phyloP scores from a whole-genome alignment of 1,140 invertebrate genomes.

The Leptonema lineaticorne region DNA sequence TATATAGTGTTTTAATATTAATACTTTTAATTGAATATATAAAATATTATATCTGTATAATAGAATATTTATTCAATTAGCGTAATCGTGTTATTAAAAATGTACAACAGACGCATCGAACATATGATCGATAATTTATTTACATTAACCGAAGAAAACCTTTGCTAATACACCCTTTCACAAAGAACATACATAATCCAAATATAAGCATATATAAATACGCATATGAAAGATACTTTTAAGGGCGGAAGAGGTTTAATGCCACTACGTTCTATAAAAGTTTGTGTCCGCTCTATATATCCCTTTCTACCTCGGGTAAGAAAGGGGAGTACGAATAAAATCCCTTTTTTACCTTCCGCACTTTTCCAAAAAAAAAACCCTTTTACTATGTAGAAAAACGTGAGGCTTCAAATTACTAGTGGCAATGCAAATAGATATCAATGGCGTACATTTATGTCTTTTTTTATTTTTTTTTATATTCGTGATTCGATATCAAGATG shows the following conservation, averaged over 20 bases:
- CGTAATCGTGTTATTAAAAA: no score
- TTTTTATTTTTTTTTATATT: no score
- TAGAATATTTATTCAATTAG: no score
- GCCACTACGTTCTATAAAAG: conserved; percentile 40
- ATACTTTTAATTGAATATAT: neutral
- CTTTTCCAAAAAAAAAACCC: conserved; percentile 42
- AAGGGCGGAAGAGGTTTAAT: conserved; percentile 35
- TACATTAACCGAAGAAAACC: conserved; percentile 29
- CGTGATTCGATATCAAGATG: no score
- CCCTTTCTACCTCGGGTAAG: conserved; percentile 22
- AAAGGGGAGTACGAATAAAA: conserved; percentile 40
- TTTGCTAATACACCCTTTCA: conserved; percentile 14
- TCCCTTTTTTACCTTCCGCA: conserved; percentile 43
- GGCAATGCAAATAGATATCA: conserved; percentile 39
- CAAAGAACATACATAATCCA: no score
- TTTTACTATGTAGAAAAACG: conserved; percentile 41
- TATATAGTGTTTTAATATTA: neutral
- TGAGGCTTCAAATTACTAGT: conserved; percentile 41
- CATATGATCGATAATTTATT: conserved; percentile 17
- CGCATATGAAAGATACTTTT: conserved; percentile 32
- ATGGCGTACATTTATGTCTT: neutral
- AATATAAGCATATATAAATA: no score
- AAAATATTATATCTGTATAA: neutral
- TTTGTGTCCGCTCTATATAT: conserved; percentile 32
- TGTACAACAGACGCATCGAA: no score